Evolutionary conservation across 2,888 invertebrate genomes (phyloP).

Genomic region (Andrena camellia): DNA sequence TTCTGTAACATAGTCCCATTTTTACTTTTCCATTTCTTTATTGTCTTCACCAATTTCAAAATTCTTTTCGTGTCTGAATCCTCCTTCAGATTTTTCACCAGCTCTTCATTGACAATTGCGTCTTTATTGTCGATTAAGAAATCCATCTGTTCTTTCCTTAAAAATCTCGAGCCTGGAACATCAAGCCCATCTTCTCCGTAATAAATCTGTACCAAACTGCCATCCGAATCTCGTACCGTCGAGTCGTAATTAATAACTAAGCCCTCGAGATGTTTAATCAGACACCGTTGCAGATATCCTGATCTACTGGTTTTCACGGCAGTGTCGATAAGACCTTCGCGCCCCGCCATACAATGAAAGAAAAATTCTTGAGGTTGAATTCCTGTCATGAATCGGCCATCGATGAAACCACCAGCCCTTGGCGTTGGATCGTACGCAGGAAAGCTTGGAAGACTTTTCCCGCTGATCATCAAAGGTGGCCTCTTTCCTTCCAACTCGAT

Average conservation of each 20-base stretch:
- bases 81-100: slow-evolving; percentile 87
- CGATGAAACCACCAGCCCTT: slow-evolving; percentile 98
- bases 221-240: slow-evolving; percentile 98
- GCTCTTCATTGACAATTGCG: slow-evolving; percentile 88
- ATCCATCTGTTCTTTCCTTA: slow-evolving; percentile 90
- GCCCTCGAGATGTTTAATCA: slow-evolving; percentile 99
- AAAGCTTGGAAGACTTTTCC: slow-evolving; percentile 97
- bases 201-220: slow-evolving; percentile 94
- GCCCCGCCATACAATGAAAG: slow-evolving; percentile 99
- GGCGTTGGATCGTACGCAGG: slow-evolving; percentile 94
- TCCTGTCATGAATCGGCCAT: slow-evolving; percentile 99
- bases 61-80: slow-evolving; percentile 86
- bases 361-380: slow-evolving; percentile 99
- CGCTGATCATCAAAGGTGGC: slow-evolving; percentile 97
- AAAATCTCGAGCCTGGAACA: slow-evolving; percentile 93
- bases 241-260: slow-evolving; percentile 96
- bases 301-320: slow-evolving; percentile 99
- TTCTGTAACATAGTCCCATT: slow-evolving; percentile 86
- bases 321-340: slow-evolving; percentile 99
- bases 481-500: slow-evolving; percentile 99
- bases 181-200: slow-evolving; percentile 98
- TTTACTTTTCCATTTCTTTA: slow-evolving; percentile 88
- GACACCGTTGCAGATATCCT: slow-evolving; percentile 94
- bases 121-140: slow-evolving; percentile 94
- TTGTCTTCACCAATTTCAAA: slow-evolving; percentile 87